Conservation (phyloP, 2,888 invertebrate species). For the Cheilosia variabilis region DNA sequence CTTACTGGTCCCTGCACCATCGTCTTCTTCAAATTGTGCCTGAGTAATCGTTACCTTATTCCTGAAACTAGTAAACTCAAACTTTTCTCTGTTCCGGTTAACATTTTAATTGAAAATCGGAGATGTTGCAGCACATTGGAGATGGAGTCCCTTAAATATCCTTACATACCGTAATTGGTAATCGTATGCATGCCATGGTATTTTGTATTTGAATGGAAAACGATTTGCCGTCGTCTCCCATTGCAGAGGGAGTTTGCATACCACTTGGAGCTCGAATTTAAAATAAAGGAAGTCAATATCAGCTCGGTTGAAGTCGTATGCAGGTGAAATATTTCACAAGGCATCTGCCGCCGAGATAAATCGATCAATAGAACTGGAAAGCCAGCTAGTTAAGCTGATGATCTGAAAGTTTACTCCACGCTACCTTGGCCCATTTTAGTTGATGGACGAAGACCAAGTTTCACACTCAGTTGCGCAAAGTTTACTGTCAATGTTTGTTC, state of each 20-base stretch:
- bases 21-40: no score
- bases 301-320: not conserved
- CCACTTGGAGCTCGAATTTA: no score
- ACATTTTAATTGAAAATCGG: no score
- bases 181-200: not conserved
- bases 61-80: no score
- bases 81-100: no score
- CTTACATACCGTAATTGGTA: not conserved
- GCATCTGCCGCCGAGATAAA: not conserved
- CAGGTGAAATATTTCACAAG: constrained; percentile 55
- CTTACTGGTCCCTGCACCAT: no score
- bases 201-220: not conserved
- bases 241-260: not conserved
- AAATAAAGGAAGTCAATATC: no score
- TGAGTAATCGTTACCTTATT: no score
- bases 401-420: not conserved
- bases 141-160: not conserved
- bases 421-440: not conserved
- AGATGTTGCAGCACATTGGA: no score
- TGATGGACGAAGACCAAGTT: not conserved
- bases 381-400: constrained; percentile 5
- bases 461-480: constrained; percentile 6
- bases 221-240: not conserved
- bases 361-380: constrained; percentile 32
- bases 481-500: not conserved